Evolutionary conservation across 2,113 vertebrate species (phyloP).

Genomic region (Mustela lutreola): DNA sequence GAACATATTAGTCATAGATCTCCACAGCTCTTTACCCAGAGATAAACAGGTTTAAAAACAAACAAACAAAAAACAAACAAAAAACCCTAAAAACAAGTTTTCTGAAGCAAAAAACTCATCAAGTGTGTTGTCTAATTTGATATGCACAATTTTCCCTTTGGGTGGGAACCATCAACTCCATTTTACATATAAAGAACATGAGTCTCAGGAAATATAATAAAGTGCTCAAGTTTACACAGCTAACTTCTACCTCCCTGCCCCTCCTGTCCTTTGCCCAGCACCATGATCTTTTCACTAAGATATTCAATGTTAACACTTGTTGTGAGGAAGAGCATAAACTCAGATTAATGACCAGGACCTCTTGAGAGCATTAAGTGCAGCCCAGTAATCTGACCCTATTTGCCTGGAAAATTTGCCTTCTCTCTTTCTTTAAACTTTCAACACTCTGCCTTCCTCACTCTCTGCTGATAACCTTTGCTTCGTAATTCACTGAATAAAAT

Average conservation of each 20-base stretch:
- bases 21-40: neutral
- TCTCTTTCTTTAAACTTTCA: slow-evolving; percentile 5
- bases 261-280: neutral
- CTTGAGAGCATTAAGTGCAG: neutral
- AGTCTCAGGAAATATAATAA: neutral
- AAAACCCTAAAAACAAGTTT: neutral
- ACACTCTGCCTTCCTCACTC: neutral
- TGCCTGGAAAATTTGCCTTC: neutral
- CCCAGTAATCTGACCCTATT: neutral
- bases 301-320: neutral
- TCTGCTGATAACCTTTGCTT: neutral
- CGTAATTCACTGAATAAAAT: neutral
- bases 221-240: neutral
- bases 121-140: neutral
- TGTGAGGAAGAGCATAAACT: neutral
- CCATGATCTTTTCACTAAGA: neutral
- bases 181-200: neutral
- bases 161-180: neutral
- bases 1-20: neutral
- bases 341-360: neutral
- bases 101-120: neutral
- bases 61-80: neutral
- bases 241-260: neutral
- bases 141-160: neutral
- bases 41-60: neutral